Base-by-base conservation (phyloP, 2,797 vertebrate genomes). In the Sebastes minor region DNA sequence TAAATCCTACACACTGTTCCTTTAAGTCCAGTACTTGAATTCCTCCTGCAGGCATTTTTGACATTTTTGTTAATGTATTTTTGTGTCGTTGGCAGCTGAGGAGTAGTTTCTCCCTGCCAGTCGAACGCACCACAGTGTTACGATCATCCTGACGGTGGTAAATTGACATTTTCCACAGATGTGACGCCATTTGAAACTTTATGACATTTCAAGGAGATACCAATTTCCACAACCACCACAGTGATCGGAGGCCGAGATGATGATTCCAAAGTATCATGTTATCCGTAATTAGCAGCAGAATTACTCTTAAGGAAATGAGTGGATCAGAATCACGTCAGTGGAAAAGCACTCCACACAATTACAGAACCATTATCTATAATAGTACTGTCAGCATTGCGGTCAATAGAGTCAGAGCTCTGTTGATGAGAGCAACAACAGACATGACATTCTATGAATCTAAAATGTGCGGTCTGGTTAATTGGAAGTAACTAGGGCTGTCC, bases 281-380 rank as follows among this genome's bases (percentile, higher is more conserved):
- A 57, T 53, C 6, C 1, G 3, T 75, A 27, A 83, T 82, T 27
- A 74, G 67, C 73, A 74, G 28, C 33, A 73, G 57, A 66, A 74
- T 49, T 38, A 67, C 73, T 74, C 28, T 76, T 14, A 77, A 75
- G 83, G 59, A 86, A 82, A 80, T 42, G 23, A 81, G 52, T 60
- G 3, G 27, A 74, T 76, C 63, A 60, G 27, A 78, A 49, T 80
- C 56, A 14, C 8, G 35, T 77, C 62, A 60, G 28, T 71, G 69
- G 66, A 84, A 79, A 84, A 86, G 74, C 82, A 85, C 72, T 78
- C 63, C 11, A 55, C 32, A 56, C 70, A 84, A 81, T 87, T 79
- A 78, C 60, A 60, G 42, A 76, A 42, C 69, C 83, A 81, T 88
- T 87, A 82, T 83, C 86, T 62, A 23, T 46, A 62, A 57, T 23